Percentiles rank a stretch among this genome's conserved stretches.
Conservation (phyloP, 2,113 vertebrate species). For the Tragelaphus strepsiceros region DNA sequence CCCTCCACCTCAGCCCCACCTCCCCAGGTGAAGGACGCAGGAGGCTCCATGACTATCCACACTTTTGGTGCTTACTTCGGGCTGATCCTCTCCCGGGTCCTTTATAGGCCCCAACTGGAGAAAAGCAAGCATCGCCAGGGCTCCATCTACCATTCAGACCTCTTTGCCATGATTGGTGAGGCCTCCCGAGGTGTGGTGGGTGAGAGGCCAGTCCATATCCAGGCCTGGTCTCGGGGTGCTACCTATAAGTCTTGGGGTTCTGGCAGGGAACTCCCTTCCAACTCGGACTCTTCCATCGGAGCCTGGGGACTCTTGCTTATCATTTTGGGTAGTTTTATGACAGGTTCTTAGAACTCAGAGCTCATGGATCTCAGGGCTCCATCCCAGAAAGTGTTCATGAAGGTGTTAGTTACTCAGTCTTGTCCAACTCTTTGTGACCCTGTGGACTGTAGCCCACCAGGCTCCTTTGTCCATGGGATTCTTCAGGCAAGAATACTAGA, state of each 20-base stretch:
- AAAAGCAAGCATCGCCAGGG: conserved; percentile 82
- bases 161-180: conserved; percentile 92
- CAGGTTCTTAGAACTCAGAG: background rate
- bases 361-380: background rate
- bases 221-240: background rate
- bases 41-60: conserved; percentile 94
- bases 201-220: background rate
- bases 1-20: accelerated
- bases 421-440: background rate
- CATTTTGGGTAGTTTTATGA: background rate
- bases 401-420: background rate
- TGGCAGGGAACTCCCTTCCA: background rate
- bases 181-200: background rate
- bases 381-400: background rate
- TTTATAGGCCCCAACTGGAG: conserved; percentile 81
- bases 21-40: conserved; percentile 87
- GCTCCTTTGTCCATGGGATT: background rate
- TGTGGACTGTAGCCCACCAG: background rate
- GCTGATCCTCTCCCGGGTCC: conserved; percentile 85
- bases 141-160: conserved; percentile 83
- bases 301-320: background rate
- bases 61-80: conserved; percentile 95
- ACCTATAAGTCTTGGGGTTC: background rate
- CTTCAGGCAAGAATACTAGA: background rate
- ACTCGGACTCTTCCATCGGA: background rate